A percentile compares a stretch with the other conserved stretches of the same genome.
phyloP scores from a whole-genome alignment of 2,888 invertebrate species.

The Vesta saturnalis region DNA sequence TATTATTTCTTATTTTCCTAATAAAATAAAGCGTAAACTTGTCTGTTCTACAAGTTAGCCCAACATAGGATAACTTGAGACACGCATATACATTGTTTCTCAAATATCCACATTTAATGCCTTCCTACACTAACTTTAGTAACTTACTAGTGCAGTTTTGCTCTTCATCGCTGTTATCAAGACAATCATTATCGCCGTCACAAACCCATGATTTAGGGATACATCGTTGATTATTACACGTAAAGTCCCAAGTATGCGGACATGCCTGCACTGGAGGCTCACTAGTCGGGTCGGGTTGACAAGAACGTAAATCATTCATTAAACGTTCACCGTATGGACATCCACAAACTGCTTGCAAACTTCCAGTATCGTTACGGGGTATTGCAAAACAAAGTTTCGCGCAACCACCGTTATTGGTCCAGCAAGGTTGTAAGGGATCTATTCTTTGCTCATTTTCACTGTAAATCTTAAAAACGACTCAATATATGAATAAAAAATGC shows the following conservation, averaged over 20 bases:
- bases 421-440: slow-evolving; percentile 81
- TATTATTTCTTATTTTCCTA: too few species aligned
- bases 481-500: too few species aligned
- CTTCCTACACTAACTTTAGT: too few species aligned
- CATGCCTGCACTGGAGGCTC: slow-evolving; percentile 91
- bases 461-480: slow-evolving; percentile 66
- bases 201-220: slow-evolving; percentile 96
- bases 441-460: slow-evolving; percentile 79
- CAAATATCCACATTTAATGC: too few species aligned
- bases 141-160: slow-evolving; percentile 91
- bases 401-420: slow-evolving; percentile 87
- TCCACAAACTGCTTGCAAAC: slow-evolving; percentile 78
- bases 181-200: slow-evolving; percentile 95
- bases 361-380: slow-evolving; percentile 69
- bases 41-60: too few species aligned
- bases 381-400: slow-evolving; percentile 95
- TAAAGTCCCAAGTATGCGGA: slow-evolving; percentile 92
- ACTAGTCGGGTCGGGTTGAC: slow-evolving; percentile 81
- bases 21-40: too few species aligned
- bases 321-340: slow-evolving; percentile 94
- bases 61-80: too few species aligned
- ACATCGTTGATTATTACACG: slow-evolving; percentile 91
- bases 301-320: slow-evolving; percentile 73
- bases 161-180: slow-evolving; percentile 95
- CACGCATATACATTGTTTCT: too few species aligned